Evolutionary conservation across 2,113 vertebrate species (phyloP).

Genomic region (Pagrus major): DNA sequence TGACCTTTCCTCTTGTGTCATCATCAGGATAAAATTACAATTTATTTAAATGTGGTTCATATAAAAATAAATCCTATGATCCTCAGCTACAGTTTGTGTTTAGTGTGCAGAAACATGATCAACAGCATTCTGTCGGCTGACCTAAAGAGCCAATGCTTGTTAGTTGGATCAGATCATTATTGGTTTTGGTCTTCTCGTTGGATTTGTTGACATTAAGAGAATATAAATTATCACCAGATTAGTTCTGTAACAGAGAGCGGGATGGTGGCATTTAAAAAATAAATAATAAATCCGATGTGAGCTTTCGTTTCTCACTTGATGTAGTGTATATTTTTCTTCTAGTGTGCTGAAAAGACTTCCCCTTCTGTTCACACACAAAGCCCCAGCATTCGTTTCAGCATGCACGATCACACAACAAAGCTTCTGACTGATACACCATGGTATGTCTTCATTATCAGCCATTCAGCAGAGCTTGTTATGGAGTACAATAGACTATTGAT

Average conservation of each 20-base stretch:
- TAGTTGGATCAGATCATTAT: neutral
- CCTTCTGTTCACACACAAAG: neutral
- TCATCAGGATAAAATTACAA: no score
- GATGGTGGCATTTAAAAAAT: no score
- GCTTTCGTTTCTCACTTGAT: neutral
- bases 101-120: neutral
- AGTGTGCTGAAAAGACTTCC: neutral
- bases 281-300: no score
- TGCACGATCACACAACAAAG: neutral
- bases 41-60: no score
- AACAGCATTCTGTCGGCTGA: neutral
- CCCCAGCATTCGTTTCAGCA: slow-evolving; percentile 9
- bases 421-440: slow-evolving; percentile 10
- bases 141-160: neutral
- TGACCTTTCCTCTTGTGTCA: no score
- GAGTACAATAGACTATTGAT: slow-evolving; percentile 62
- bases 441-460: slow-evolving; percentile 39
- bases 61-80: no score
- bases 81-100: neutral
- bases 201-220: neutral
- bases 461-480: slow-evolving; percentile 47
- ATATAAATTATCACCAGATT: neutral
- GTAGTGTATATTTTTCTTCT: neutral
- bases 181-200: neutral
- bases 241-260: neutral